phyloP scores from a whole-genome alignment of 2,797 vertebrate genomes.

The Macropus fuliginosus region DNA sequence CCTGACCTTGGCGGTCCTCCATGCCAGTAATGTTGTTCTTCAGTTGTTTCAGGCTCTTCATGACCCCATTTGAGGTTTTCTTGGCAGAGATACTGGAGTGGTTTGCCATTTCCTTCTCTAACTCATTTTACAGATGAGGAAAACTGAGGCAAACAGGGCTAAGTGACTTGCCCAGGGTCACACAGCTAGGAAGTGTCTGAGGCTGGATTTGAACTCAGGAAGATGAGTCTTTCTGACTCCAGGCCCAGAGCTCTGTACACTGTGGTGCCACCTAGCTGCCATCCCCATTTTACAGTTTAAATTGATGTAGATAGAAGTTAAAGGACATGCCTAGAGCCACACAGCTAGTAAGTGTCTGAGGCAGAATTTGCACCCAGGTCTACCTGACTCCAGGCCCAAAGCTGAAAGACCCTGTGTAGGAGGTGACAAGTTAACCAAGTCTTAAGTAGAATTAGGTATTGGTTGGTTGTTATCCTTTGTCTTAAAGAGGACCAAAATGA shows the following conservation, averaged over 20 bases:
- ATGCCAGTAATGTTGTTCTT: background rate
- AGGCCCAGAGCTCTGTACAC: too few relatives aligned
- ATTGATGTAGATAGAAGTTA: background rate
- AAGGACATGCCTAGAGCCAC: background rate
- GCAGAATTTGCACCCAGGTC: background rate
- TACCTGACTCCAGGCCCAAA: rapidly evolving
- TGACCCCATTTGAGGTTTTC: background rate
- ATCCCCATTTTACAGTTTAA: conserved; percentile 38
- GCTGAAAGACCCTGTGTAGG: background rate
- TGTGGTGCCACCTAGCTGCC: background rate
- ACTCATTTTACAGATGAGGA: background rate
- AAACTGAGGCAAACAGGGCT: background rate
- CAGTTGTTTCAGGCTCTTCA: background rate
- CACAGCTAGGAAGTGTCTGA: background rate
- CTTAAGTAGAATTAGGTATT: background rate
- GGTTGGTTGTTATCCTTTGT: too few relatives aligned
- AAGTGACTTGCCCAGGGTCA: background rate
- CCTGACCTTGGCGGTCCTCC: background rate
- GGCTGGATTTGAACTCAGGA: background rate
- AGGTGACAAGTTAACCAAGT: background rate
- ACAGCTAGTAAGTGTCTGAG: background rate
- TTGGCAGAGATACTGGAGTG: background rate
- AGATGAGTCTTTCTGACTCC: background rate
- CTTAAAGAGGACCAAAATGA: too few relatives aligned
- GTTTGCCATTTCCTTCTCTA: background rate